Evolutionary conservation across 2,888 invertebrate genomes (phyloP), one percentile per base, ranked within the genome.

Genomic region (Ochropleura leucogaster): DNA sequence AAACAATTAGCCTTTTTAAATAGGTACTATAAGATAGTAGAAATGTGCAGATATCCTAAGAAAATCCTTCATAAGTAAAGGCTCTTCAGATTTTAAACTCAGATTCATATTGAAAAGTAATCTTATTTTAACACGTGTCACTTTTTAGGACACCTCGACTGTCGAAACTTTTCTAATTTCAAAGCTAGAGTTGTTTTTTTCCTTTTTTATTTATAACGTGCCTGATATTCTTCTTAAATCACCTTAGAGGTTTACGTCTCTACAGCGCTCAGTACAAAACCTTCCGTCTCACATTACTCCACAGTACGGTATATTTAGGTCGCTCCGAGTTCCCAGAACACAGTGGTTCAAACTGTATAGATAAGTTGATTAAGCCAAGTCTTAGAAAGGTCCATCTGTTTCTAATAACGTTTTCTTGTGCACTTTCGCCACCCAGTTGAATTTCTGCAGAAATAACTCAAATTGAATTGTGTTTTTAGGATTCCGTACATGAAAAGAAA

Each of bases 361-460:
- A n/a, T 44, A 74, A 74, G 71, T 63, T 63, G 71, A 74, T 69
- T 67, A 74, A 74, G 59, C 10, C 14, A 49, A 63, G 63, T 55
- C 47, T 66, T 53, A 49, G 20, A 64, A 51, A 64, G 59, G 62
- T 69, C 20, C 53, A 66, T 63, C 47, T 68, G 57, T 59, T 60
- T 40, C 0, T 66, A 47, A 46, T 30, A 47, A 47, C 30, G 30
- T 53, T 82, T 72, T 77, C 30, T 60, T 72, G 57, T 66, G 55
- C 55, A 14, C 5, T 5, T 30, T 66, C 55, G 30, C 64, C 42
- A 59, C n/a, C 55, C 14, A 42, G 30, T 10, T 55, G 4, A 71
- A 57, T 49, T 8, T 49, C 51, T 49, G 2, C n/a, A 20, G 30
- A 67, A 47, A 53, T 51, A 46, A 62, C 44, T 51, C 51, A 59